These are phyloP conservation scores for Meta bourneti DNA, from an alignment of 2,888 invertebrate species.

Conservation along the genomic window DNA sequence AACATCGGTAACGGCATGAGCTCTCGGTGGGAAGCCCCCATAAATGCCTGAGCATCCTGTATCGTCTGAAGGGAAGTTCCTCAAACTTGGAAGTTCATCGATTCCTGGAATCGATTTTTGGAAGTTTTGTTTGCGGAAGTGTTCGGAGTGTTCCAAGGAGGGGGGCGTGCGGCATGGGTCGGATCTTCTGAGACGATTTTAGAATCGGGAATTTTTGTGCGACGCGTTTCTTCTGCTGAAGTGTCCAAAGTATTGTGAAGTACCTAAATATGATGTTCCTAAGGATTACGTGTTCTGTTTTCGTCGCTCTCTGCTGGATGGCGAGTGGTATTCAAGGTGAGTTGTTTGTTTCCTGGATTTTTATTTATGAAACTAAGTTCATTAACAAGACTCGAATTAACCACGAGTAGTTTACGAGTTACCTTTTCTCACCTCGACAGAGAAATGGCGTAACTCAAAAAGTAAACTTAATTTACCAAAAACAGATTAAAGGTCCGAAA, in stretches of 20 bases:
- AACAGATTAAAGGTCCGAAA: too few relatives aligned
- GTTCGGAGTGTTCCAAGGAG: background rate
- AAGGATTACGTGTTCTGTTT: constrained; percentile 60
- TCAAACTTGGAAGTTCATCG: constrained; percentile 45
- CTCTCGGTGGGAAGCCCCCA: constrained; percentile 2
- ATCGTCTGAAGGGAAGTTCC: constrained; percentile 12
- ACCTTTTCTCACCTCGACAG: too few relatives aligned
- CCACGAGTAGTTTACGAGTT: too few relatives aligned
- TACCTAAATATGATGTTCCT: background rate
- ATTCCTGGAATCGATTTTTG: constrained; percentile 39
- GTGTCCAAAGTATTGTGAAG: background rate
- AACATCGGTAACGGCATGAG: background rate
- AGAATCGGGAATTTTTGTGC: background rate
- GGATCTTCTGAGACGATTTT: constrained; percentile 12
- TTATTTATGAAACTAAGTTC: background rate
- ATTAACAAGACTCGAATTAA: too few relatives aligned
- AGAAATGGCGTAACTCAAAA: too few relatives aligned
- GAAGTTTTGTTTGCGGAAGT: constrained; percentile 59
- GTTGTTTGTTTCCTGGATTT: background rate
- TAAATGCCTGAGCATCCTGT: background rate
- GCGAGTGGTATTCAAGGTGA: constrained; percentile 20
- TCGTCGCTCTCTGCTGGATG: background rate
- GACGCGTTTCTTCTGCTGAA: background rate
- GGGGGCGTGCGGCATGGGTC: constrained; percentile 19
- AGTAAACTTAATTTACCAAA: too few relatives aligned